Evolutionary conservation across 2,888 invertebrate genomes (phyloP), one percentile per base, ranked within the genome.

Genomic region (Hipparchia sbordonii): DNA sequence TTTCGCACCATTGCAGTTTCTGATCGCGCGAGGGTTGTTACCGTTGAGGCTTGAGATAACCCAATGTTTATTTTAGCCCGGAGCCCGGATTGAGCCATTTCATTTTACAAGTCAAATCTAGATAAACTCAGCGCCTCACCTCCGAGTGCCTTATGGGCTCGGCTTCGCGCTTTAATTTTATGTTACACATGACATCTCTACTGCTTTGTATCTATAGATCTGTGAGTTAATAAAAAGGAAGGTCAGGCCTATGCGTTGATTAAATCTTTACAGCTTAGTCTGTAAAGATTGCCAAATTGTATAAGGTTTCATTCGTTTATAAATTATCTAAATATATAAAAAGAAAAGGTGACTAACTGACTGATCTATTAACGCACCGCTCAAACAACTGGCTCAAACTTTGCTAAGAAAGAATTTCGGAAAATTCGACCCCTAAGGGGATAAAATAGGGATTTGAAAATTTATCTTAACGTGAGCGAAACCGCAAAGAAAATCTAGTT

Each of bases 91-190:
- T 88, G 85, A 89, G 86, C 85, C 88, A 87, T 89, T 89, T 87
- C 85, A 89, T 87, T 89, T 87, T 87, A 86, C 86, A 85, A 84
- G 80, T 84, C 79, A 73, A 81, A 90, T 92, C 90, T 89, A 89
- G 91, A 91, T 91, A 87, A 87, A 84, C 79, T 70, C 77, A 73
- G 72, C 74, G 79, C 77, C 78, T 82, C 81, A 82, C 83, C 82
- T 82, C 82, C 80, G 76, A 77, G 85, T 84, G 83, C 83, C 80
- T 88, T 87, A 86, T 87, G 83, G 83, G 80, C 74, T 82, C 84
- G 82, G 77, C 85, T 82, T 78, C 73, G 70, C 77, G 62, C 79
- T 79, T 79, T 80, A 76, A 75, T 75, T 76, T 79, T 74, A 73
- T 71, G 70, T 76, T 71, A 51, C 68, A 68, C 61, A 74, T 77